Base-by-base conservation (phyloP, 2,888 invertebrate species). In the Lydus trimaculatus region DNA sequence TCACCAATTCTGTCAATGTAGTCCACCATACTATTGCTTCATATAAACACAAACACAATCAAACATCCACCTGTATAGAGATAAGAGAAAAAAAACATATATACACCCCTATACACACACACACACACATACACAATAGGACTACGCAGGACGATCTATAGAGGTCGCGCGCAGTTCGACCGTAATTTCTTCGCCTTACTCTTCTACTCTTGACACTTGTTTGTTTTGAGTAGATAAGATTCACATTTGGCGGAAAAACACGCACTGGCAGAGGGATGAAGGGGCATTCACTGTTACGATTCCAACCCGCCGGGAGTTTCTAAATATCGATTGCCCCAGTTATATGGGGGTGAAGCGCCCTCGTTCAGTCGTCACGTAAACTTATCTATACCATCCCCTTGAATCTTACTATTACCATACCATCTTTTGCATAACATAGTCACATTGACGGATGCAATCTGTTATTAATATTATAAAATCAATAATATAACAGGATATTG, bases 261-360 rank as follows among this genome's bases (percentile, higher is more conserved):
- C 85, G 86, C 87, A 85, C 87, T 86, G 86, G 63, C 33, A 43
- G 43, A 43, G 43, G 43, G 43, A 43, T 43, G 62, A 61, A 31
- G 52, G 66, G 69, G 66, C 63, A 62, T 62, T 39, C 64, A 33
- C 17, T 86, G 85, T 85, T 73, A 66, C 71, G 78, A 80, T 77
- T 79, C 80, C 81, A 81, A 80, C 80, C 79, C 81, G 79, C 72
- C 82, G 83, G 82, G 80, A 78, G 78, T 78, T 80, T 83, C 74
- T 75, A 74, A 62, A 81, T 89, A 89, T 89, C 89, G 89, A 89
- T 89, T 89, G 89, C 87, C 89, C 89, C 88, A 89, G 89, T 89
- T 89, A 88, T 87, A 65, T 61, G 85, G 86, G 84, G 86, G 85
- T 86, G 77, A 75, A 78, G 80, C 78, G 80, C 81, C 80, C 79